phyloP scores from a whole-genome alignment of 2,797 vertebrate species.

The Clarias laeviceps region DNA sequence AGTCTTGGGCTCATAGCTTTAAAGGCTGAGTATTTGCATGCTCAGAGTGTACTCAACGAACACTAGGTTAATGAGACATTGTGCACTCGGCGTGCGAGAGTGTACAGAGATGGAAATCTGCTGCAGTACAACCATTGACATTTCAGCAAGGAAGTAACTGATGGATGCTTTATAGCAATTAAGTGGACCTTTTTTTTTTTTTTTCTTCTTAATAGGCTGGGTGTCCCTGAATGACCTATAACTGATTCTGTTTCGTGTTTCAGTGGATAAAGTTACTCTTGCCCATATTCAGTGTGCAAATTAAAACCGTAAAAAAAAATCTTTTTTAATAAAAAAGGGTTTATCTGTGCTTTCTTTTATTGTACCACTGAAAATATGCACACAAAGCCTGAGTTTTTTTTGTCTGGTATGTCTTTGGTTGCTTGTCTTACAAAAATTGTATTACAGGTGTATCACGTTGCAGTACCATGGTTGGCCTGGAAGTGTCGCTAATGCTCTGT shows the following conservation, averaged over 20 bases:
- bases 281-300: too few relatives aligned
- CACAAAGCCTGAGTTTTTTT: not conserved
- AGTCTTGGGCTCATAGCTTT: slow-evolving; percentile 15
- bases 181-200: not conserved
- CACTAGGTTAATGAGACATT: slow-evolving; percentile 17
- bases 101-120: not conserved
- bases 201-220: not conserved
- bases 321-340: not conserved
- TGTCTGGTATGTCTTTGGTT: not conserved
- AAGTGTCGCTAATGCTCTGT: slow-evolving; percentile 57
- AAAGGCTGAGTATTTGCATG: slow-evolving; percentile 18
- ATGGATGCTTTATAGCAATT: slow-evolving; percentile 11
- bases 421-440: not conserved
- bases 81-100: not conserved
- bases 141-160: not conserved
- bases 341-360: not conserved
- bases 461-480: slow-evolving; percentile 52
- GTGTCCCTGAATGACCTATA: not conserved
- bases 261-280: not conserved
- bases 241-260: not conserved
- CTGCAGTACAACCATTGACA: not conserved
- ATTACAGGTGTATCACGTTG: slow-evolving; percentile 48
- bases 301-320: not conserved
- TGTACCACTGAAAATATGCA: not conserved
- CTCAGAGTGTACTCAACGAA: not conserved